A percentile compares a stretch with the other conserved stretches of the same genome.
These are phyloP conservation scores for Lacanobia wlatinum DNA, from an alignment of 2,888 invertebrate genomes.

Conservation along the genomic window DNA sequence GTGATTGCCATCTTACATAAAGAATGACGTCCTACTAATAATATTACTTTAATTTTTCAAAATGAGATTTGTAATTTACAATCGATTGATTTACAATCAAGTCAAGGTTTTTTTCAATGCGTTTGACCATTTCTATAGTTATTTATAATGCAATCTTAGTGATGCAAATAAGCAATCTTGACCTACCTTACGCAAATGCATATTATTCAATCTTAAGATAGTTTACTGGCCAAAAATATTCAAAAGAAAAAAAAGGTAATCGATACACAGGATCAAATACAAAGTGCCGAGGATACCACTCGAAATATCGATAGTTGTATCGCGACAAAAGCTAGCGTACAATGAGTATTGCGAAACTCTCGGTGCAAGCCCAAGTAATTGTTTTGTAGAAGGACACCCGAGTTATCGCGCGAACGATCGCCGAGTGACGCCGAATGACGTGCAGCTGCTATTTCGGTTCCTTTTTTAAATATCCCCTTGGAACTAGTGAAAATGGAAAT, in stretches of 20 bases:
- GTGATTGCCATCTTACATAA: conserved; percentile 24
- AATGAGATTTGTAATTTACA: neutral
- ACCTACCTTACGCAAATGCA: neutral
- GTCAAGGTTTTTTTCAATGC: conserved; percentile 4
- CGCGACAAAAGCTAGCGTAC: conserved; percentile 77
- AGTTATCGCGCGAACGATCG: conserved; percentile 83
- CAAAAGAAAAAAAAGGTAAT: conserved; percentile 47
- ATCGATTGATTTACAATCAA: neutral
- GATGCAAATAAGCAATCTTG: neutral
- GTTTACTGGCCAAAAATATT: conserved; percentile 2
- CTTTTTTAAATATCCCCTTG: conserved; percentile 77
- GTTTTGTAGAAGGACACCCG: conserved; percentile 87
- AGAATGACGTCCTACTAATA: neutral
- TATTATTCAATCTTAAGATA: neutral
- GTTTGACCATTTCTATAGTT: neutral
- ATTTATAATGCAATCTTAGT: neutral
- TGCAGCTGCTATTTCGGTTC: conserved; percentile 85
- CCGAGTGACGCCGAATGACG: conserved; percentile 76
- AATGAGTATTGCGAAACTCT: conserved; percentile 84
- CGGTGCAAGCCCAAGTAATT: conserved; percentile 83
- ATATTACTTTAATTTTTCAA: neutral
- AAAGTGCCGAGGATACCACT: conserved; percentile 56
- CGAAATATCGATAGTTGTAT: conserved; percentile 74
- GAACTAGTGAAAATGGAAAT: conserved; percentile 73
- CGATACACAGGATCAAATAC: conserved; percentile 60